phyloP scores from a whole-genome alignment of 2,113 vertebrate genomes.

The Motacilla alba region DNA sequence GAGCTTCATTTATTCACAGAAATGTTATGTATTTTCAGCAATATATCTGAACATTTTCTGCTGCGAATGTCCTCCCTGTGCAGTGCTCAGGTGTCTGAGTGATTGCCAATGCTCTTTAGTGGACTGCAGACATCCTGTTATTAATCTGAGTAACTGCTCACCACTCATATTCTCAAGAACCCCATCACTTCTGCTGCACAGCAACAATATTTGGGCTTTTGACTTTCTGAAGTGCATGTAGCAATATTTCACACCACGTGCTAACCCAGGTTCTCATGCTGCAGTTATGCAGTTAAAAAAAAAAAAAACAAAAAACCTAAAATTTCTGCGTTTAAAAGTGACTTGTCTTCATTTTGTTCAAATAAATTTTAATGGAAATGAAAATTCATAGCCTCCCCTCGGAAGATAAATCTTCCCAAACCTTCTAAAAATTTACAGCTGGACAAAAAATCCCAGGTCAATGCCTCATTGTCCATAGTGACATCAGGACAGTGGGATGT shows the following conservation, averaged over 20 bases:
- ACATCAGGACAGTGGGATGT: not conserved
- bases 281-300: not conserved
- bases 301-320: accelerated
- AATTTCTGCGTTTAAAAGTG: not conserved
- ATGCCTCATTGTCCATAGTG: not conserved
- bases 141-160: not conserved
- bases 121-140: not conserved
- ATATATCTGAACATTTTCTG: not conserved
- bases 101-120: not conserved
- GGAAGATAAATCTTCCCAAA: not conserved
- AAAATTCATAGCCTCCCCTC: not conserved
- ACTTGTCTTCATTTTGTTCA: not conserved
- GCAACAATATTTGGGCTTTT: not conserved
- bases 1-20: not conserved
- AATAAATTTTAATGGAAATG: not conserved
- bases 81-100: not conserved
- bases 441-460: not conserved
- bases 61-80: not conserved
- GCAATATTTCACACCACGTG: not conserved
- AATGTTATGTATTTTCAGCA: not conserved
- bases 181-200: not conserved
- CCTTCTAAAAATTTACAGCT: not conserved
- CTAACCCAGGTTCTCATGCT: not conserved
- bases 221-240: not conserved
- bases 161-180: not conserved